phyloP scores from a whole-genome alignment of 2,888 invertebrate genomes.

The Lepidonotus clava region DNA sequence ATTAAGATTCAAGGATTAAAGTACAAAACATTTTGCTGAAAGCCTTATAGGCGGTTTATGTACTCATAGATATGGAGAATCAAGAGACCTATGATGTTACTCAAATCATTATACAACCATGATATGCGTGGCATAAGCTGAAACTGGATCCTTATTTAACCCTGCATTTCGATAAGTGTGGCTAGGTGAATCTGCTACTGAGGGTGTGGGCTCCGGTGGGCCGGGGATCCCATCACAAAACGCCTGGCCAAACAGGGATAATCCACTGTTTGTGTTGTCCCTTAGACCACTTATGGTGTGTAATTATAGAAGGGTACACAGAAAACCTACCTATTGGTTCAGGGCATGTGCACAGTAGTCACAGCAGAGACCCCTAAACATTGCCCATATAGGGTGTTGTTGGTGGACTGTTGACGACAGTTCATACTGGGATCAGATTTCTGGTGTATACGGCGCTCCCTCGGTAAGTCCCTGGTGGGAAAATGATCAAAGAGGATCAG shows the following conservation, averaged over 20 bases:
- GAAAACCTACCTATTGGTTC: not conserved
- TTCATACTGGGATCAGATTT: too few relatives aligned
- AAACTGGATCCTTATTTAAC: too few relatives aligned
- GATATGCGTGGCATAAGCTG: too few relatives aligned
- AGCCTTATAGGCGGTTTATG: too few relatives aligned
- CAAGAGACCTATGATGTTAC: too few relatives aligned
- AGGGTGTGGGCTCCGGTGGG: not conserved
- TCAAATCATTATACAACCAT: too few relatives aligned
- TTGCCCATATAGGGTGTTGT: not conserved
- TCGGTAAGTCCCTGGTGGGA: not conserved
- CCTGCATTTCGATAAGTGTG: too few relatives aligned
- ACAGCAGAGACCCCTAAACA: not conserved
- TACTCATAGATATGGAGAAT: too few relatives aligned
- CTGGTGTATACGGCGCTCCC: not conserved
- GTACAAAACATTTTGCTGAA: too few relatives aligned
- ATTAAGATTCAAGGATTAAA: too few relatives aligned
- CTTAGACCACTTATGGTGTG: not conserved
- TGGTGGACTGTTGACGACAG: too few relatives aligned
- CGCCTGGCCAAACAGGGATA: not conserved
- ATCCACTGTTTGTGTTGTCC: not conserved
- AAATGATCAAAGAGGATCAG: not conserved
- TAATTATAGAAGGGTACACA: constrained; percentile 7
- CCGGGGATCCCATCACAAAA: not conserved
- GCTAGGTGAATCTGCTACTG: not conserved
- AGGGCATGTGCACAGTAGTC: constrained; percentile 18